phyloP scores from a whole-genome alignment of 2,113 vertebrate genomes.

The Archocentrus centrarchus region DNA sequence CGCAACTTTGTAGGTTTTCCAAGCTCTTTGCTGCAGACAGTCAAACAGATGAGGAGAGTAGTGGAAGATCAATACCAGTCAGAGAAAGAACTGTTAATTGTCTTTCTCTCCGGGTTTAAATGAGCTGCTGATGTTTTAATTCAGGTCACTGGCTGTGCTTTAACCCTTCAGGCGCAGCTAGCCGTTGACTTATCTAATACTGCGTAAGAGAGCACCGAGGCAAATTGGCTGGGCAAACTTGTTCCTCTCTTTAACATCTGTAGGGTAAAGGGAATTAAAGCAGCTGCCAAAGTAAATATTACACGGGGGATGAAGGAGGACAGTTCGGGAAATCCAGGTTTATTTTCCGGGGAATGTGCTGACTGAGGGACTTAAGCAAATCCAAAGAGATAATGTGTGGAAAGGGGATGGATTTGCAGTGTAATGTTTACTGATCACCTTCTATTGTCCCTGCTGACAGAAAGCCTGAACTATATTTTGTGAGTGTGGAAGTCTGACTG shows the following conservation, averaged over 20 bases:
- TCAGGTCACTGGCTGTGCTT: constrained; percentile 22
- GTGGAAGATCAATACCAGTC: constrained; percentile 48
- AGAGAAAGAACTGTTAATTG: constrained; percentile 37
- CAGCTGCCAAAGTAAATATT: constrained; percentile 48
- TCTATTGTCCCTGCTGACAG: constrained; percentile 35
- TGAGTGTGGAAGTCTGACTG: neutral
- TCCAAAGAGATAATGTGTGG: constrained; percentile 38
- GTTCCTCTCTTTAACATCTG: constrained; percentile 17
- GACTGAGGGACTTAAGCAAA: constrained; percentile 33
- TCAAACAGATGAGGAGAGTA: constrained; percentile 10
- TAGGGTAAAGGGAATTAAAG: constrained; percentile 37
- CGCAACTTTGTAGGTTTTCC: neutral
- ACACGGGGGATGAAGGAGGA: constrained; percentile 30
- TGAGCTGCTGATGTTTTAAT: constrained; percentile 47
- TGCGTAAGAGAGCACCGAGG: neutral
- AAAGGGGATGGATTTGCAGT: constrained; percentile 39
- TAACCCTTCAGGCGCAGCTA: neutral
- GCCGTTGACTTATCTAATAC: constrained; percentile 8
- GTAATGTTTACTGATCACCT: constrained; percentile 49
- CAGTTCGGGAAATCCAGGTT: constrained; percentile 28
- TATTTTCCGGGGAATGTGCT: constrained; percentile 31
- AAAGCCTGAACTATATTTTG: constrained; percentile 4
- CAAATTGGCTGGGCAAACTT: constrained; percentile 33
- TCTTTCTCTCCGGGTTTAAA: constrained; percentile 47
- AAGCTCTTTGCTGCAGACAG: neutral